These are phyloP conservation scores for Salmo trutta DNA, from an alignment of 2,797 vertebrate genomes.

Conservation along the genomic window DNA sequence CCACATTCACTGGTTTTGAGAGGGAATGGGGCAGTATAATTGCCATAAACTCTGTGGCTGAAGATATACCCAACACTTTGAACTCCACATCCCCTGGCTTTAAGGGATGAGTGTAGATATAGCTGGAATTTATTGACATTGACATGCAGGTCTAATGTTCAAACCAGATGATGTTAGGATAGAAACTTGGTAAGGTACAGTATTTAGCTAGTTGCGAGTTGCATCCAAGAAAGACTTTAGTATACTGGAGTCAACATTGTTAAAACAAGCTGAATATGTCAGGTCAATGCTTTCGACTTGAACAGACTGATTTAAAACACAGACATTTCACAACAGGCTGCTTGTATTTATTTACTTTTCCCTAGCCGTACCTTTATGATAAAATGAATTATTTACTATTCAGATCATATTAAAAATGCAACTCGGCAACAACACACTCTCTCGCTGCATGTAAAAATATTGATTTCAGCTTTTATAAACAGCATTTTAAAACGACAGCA, in stretches of 20 bases:
- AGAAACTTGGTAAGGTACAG: not conserved
- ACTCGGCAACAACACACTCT: constrained; percentile 43
- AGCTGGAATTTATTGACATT: too few species aligned
- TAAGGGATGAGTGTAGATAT: not conserved
- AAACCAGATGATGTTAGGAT: not conserved
- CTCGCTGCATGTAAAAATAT: constrained; percentile 46
- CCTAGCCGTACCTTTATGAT: constrained; percentile 36
- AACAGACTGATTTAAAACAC: constrained; percentile 20
- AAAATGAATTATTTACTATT: constrained; percentile 37
- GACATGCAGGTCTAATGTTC: too few species aligned
- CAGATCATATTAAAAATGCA: constrained; percentile 49
- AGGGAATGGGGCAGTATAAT: too few species aligned
- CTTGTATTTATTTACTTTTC: constrained; percentile 38
- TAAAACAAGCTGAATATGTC: constrained; percentile 33
- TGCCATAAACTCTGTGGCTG: too few species aligned
- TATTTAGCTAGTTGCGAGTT: not conserved
- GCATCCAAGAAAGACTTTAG: not conserved
- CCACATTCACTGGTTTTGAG: not conserved
- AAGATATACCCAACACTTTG: not conserved
- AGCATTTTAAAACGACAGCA: constrained; percentile 35
- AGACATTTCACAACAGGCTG: constrained; percentile 25
- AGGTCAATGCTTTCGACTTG: constrained; percentile 21
- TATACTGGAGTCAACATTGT: constrained; percentile 25
- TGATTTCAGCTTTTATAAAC: constrained; percentile 52
- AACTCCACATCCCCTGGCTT: not conserved